Evolutionary conservation across 1,140 invertebrate genomes (phyloP).

Genomic region (Yoshiicerus persimilis): DNA sequence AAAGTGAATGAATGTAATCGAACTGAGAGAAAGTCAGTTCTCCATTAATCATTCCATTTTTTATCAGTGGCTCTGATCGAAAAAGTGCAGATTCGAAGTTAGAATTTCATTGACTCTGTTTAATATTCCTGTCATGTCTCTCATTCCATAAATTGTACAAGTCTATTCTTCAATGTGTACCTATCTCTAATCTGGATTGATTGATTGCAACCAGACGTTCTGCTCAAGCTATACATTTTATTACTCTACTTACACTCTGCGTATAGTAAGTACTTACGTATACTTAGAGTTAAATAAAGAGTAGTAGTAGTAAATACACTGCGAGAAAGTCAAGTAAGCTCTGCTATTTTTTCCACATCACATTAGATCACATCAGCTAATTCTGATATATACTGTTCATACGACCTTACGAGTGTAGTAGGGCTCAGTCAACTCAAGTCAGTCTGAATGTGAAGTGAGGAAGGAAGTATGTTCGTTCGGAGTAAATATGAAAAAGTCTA

Average conservation of each 20-base stretch:
- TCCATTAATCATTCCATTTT: slow-evolving; percentile 11
- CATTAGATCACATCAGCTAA: neutral
- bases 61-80: neutral
- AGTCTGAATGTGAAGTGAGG: neutral
- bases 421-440: neutral
- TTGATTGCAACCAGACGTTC: slow-evolving; percentile 12
- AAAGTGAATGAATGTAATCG: neutral
- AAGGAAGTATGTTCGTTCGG: neutral
- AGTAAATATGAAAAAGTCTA: neutral
- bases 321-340: neutral
- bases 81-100: neutral
- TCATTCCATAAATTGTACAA: slow-evolving; percentile 15
- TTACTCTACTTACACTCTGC: neutral
- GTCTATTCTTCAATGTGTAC: slow-evolving; percentile 21
- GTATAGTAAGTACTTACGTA: too few species aligned
- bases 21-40: neutral
- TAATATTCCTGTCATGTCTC: slow-evolving; percentile 17
- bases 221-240: neutral
- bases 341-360: neutral
- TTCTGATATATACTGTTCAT: neutral
- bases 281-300: neutral
- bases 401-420: neutral
- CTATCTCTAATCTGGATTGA: slow-evolving; percentile 10
- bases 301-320: neutral
- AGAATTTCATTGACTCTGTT: slow-evolving; percentile 2